Evolutionary conservation across 1,140 invertebrate species (phyloP), one percentile per base, ranked within the genome.

Genomic region (Pteromalus puparum): DNA sequence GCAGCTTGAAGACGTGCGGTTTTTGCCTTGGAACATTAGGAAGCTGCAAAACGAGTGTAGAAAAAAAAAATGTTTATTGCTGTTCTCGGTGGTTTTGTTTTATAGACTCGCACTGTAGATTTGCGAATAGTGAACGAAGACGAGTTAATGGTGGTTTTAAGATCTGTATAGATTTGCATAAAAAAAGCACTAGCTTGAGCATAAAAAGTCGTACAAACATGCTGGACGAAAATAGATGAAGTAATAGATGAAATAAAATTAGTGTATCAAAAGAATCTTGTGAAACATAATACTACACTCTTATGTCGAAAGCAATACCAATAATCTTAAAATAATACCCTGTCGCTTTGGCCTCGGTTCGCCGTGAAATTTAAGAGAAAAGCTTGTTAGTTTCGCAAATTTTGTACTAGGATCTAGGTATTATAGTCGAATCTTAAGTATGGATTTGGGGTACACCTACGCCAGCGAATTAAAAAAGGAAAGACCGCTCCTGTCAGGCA

Each of bases 361-460:
- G 24, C 4, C 10, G 10, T 68, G 24, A 26, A 26, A 68, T n/a
- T 26, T 18, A 26, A 26, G 67, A 28, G 67, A 30, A 70, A 70
- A 70, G 67, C 10, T 70, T 28, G 30, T 28, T 61, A 70, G 9
- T 70, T 70, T 70, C 26, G 67, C 26, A 70, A 70, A 70, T 70
- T 30, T 30, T 30, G 26, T 21, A 70, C 67, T n/a, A 13, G 24
- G 67, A 12, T 68, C 26, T 68, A 15, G 15, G 53, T n/a, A 21
- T 61, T n/a, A 28, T 28, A 70, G 24, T 70, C 3, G 13, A 28
- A 70, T 70, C 9, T 30, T 70, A 28, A 26, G 21, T 70, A 30
- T 87, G 86, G 83, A 88, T 88, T 85, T 78, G 83, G 87, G 86
- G 10, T 85, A 87, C 85, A 48, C 87, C 87, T 83, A 87, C 87